Evolutionary conservation across 2,797 vertebrate genomes (phyloP).

Genomic region (Peromyscus aztecus): DNA sequence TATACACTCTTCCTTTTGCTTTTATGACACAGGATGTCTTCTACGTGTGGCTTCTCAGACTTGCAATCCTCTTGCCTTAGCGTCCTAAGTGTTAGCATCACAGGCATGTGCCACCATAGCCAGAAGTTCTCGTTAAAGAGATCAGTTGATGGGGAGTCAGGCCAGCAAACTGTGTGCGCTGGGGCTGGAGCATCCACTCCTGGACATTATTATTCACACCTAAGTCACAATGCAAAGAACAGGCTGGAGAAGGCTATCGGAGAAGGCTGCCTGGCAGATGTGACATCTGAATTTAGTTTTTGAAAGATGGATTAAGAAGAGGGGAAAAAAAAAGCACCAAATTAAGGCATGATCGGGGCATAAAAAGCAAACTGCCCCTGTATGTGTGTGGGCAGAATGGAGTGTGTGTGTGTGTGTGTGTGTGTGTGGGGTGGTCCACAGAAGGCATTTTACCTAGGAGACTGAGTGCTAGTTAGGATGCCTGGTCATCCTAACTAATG

Average conservation of each 20-base stretch:
- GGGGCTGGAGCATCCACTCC: not conserved
- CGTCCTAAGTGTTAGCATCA: not conserved
- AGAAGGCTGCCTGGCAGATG: not conserved
- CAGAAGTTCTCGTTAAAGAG: not conserved
- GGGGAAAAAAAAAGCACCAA: not conserved
- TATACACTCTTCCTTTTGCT: not conserved
- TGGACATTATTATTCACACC: too few species aligned
- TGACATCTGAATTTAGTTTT: not conserved
- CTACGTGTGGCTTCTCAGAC: not conserved
- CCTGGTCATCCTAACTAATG: too few species aligned
- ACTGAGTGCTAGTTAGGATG: not conserved
- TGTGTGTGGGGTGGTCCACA: too few species aligned
- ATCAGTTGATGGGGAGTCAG: not conserved
- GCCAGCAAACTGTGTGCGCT: not conserved
- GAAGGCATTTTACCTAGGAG: not conserved
- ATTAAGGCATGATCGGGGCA: not conserved
- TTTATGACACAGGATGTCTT: not conserved
- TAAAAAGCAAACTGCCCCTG: not conserved
- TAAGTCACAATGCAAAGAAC: too few species aligned
- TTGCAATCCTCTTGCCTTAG: not conserved
- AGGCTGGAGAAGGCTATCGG: too few species aligned
- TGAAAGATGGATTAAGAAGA: not conserved
- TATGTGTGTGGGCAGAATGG: not conserved
- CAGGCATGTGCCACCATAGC: not conserved
- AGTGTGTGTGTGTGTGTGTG: not conserved